Base-by-base conservation (phyloP, 2,797 vertebrate genomes). In the Masticophis lateralis region DNA sequence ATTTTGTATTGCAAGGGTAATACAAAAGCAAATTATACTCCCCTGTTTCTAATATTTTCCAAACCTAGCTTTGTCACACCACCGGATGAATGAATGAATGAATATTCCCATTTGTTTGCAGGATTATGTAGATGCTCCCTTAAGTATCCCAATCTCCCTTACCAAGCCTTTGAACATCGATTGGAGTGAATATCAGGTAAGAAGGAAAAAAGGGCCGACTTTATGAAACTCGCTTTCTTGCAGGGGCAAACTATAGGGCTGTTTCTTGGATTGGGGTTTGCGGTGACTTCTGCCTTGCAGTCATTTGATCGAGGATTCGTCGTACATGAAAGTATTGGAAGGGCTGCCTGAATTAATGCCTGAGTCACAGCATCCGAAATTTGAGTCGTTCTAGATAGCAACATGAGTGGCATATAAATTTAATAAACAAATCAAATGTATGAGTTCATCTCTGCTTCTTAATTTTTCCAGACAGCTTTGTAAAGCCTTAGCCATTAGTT, bases 181-280 rank as follows among this genome's bases (percentile, higher is more conserved):
- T 97, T 99, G 99, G 99, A 98, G 98, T 1, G 98, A 98, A 94
- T 99, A 99, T 98, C 99, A 99, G 99, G 99, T 99, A 94, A 98
- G 98, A 83, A 47, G 91, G 66, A 9, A 25, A 25, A 14, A 3
- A 18, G 32, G 16, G 0, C 3, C 3, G 0, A 28, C 20, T 37
- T 47, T 11, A 28, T n/a, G 27, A 2, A 28, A 57, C 57, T 57
- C 11, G 0, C 27, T n/a, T 18, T 79, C 63, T 56, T 87, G 53
- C 53, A 12, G 47, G 7, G 28, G 32, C 51, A 56, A n/a, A n/a
- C 3, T 12, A 2, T 13, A 18, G 14, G 37, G 14, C 60, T 56
- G 57, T 32, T 55, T 43, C 83, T 13, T 61, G 57, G 16, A 27
- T n/a, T n/a, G 51, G 9, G 12, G 22, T 4, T 20, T n/a, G 14